phyloP scores from a whole-genome alignment of 2,888 invertebrate species.

The Drosophila emarginata region DNA sequence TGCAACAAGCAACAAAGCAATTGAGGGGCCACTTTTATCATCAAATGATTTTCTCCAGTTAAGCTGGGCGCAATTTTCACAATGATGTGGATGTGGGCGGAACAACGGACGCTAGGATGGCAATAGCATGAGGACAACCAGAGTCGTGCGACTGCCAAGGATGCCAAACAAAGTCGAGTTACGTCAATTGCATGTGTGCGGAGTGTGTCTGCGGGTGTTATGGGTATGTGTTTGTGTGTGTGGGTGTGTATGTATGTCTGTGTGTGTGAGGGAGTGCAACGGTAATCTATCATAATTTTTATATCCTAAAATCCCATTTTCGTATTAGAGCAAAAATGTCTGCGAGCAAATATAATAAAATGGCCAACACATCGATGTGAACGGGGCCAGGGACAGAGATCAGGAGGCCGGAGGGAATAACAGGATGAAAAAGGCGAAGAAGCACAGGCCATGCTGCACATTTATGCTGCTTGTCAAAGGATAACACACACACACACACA shows the following conservation, averaged over 20 bases:
- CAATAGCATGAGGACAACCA: not conserved
- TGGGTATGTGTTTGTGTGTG: constrained; percentile 15
- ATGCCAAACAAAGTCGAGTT: constrained; percentile 41
- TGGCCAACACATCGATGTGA: constrained; percentile 68
- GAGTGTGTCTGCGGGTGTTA: constrained; percentile 13
- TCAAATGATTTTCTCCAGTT: constrained; percentile 69
- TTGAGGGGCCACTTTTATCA: constrained; percentile 72
- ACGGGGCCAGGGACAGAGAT: constrained; percentile 36
- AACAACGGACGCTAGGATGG: not conserved
- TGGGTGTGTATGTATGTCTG: not conserved
- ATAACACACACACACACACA: constrained; percentile 58
- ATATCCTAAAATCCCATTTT: constrained; percentile 81
- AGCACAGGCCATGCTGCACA: constrained; percentile 43
- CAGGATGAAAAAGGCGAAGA: constrained; percentile 19
- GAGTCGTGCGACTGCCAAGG: constrained; percentile 26
- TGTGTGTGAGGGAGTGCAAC: constrained; percentile 52
- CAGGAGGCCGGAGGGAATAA: constrained; percentile 7
- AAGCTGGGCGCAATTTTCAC: constrained; percentile 65
- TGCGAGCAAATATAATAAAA: constrained; percentile 79
- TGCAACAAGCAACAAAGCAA: constrained; percentile 65
- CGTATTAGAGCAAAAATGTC: constrained; percentile 79
- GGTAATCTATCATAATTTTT: constrained; percentile 81
- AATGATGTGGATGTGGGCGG: constrained; percentile 29
- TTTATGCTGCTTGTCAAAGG: constrained; percentile 70
- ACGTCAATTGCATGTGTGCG: constrained; percentile 38